These are phyloP conservation scores for Leucoma salicis DNA, from an alignment of 2,888 invertebrate species.

Conservation along the genomic window DNA sequence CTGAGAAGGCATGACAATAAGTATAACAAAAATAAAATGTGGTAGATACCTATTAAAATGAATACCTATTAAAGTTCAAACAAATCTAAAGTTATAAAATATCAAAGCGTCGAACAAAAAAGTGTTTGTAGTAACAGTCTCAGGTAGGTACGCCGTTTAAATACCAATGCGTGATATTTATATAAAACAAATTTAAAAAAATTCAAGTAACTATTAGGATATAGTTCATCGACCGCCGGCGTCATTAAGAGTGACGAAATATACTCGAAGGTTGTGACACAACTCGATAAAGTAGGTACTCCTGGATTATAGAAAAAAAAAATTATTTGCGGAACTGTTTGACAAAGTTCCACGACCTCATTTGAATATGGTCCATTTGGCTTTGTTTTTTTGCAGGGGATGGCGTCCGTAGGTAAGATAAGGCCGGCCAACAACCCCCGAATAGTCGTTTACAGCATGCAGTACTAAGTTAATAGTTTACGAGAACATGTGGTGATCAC, in stretches of 20 bases:
- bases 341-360: slow-evolving; percentile 51
- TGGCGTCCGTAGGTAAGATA: slow-evolving; percentile 20
- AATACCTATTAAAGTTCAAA: slow-evolving; percentile 22
- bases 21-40: slow-evolving; percentile 1
- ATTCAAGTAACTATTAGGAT: slow-evolving; percentile 36
- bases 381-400: slow-evolving; percentile 30
- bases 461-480: slow-evolving; percentile 12
- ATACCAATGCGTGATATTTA: slow-evolving; percentile 32
- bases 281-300: slow-evolving; percentile 60
- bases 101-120: slow-evolving; percentile 34
- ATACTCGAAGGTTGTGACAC: slow-evolving; percentile 63
- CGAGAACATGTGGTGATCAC: slow-evolving; percentile 10
- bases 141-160: slow-evolving; percentile 13
- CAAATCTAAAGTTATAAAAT: slow-evolving; percentile 21
- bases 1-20: not conserved
- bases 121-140: slow-evolving; percentile 36
- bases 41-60: not conserved
- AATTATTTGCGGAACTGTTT: slow-evolving; percentile 49
- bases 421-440: slow-evolving; percentile 43
- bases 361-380: slow-evolving; percentile 38
- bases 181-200: slow-evolving; percentile 32
- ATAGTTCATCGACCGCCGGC: slow-evolving; percentile 57
- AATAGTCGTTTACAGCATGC: slow-evolving; percentile 38
- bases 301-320: slow-evolving; percentile 45
- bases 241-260: slow-evolving; percentile 57